Conservation (phyloP, 2,888 invertebrate species). For the Physocephala rufipes region DNA sequence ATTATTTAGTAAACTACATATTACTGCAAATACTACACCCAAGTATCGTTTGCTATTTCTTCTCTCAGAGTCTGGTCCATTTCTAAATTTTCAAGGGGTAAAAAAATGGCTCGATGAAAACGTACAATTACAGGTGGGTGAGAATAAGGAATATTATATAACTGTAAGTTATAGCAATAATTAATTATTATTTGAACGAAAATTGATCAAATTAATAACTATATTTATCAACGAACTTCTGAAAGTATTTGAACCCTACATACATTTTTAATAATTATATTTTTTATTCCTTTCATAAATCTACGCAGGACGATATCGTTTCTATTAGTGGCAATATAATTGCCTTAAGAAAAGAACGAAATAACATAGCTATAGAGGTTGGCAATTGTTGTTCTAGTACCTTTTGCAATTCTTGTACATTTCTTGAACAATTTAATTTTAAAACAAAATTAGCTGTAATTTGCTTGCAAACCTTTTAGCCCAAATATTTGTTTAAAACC, state of each 20-base stretch:
- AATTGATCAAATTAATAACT: too few relatives aligned
- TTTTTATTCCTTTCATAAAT: conserved; percentile 4
- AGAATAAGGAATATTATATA: too few relatives aligned
- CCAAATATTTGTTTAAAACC: too few relatives aligned
- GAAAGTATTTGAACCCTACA: background rate
- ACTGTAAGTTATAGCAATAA: too few relatives aligned
- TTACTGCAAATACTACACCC: conserved; percentile 76
- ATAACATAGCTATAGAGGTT: conserved; percentile 46
- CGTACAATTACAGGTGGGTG: conserved; percentile 72
- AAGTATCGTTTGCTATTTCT: conserved; percentile 86
- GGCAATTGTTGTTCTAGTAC: background rate
- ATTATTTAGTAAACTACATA: conserved; percentile 87
- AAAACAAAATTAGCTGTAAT: background rate
- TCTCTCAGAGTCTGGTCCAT: conserved; percentile 88
- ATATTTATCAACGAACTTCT: background rate
- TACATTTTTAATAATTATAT: background rate
- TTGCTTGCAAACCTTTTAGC: background rate
- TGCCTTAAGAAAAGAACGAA: conserved; percentile 43
- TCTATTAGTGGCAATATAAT: conserved; percentile 52
- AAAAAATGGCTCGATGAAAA: conserved; percentile 92
- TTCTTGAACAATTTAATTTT: conserved; percentile 1
- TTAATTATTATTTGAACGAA: too few relatives aligned
- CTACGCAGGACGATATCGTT: conserved; percentile 47
- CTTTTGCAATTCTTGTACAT: too few relatives aligned
- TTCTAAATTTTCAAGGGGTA: conserved; percentile 91